Conservation (phyloP, 2,888 invertebrate species). For the Zaprionus bogoriensis region DNA sequence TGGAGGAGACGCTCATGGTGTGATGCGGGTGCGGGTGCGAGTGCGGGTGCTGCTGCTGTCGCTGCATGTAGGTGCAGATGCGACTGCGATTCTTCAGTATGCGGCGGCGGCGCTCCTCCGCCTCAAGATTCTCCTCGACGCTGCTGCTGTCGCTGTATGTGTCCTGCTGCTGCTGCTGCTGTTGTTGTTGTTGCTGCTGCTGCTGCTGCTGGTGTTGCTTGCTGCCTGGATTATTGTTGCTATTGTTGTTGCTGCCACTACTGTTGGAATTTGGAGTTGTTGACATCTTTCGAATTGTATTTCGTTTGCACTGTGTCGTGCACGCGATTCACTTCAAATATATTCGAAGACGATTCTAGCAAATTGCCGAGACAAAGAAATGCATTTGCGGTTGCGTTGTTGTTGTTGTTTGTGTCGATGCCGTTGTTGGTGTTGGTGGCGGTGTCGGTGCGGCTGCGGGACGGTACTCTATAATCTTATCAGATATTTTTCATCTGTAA, state of each 20-base stretch:
- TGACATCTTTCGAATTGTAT: slow-evolving; percentile 74
- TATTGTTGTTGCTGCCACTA: slow-evolving; percentile 76
- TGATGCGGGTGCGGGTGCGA: slow-evolving; percentile 43
- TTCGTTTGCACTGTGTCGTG: slow-evolving; percentile 36
- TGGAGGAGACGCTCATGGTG: slow-evolving; percentile 53
- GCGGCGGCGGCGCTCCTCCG: slow-evolving; percentile 87
- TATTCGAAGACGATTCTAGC: slow-evolving; percentile 45
- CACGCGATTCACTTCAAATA: slow-evolving; percentile 24
- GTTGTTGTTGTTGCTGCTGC: slow-evolving; percentile 46
- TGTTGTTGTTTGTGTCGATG: slow-evolving; percentile 9
- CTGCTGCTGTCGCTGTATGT: slow-evolving; percentile 89
- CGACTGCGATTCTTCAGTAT: slow-evolving; percentile 87
- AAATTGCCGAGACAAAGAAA: slow-evolving; percentile 58
- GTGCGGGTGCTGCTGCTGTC: slow-evolving; percentile 48
- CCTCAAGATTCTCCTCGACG: slow-evolving; percentile 90
- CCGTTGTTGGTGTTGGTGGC: not conserved
- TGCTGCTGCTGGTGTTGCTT: slow-evolving; percentile 55
- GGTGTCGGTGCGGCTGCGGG: not conserved
- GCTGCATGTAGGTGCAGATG: slow-evolving; percentile 74
- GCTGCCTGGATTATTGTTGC: slow-evolving; percentile 44
- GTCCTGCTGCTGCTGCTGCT: slow-evolving; percentile 64
- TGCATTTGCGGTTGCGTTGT: slow-evolving; percentile 41
- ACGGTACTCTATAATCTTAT: slow-evolving; percentile 33
- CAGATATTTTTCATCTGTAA: slow-evolving; percentile 39
- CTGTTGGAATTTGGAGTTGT: slow-evolving; percentile 79